Evolutionary conservation across 2,113 vertebrate species (phyloP), one percentile per base, ranked within the genome.

Genomic region (Nerophis lumbriciformis): DNA sequence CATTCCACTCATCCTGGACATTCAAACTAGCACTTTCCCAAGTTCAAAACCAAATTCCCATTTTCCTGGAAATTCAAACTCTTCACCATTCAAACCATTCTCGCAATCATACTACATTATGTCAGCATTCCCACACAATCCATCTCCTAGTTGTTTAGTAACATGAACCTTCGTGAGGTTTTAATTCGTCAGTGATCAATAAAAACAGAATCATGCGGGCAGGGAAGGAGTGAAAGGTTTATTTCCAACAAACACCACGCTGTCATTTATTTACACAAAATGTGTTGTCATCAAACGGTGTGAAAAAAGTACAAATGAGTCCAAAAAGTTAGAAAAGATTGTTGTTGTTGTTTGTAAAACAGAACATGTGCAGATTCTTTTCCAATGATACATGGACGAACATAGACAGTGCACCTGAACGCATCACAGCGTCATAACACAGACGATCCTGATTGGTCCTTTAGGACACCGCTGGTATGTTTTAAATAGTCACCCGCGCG

Each of bases 301-400:
- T 76, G 70, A 64, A 84, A 78, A 78, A 80, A 84, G 68, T 79
- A 77, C 48, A 81, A 84, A 77, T 56, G 21, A 11, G 45, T 54
- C 53, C 39, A 69, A 67, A 74, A 69, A 63, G 47, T 52, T 78
- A 78, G 44, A 83, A 83, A 83, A 7, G 10, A 4, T 38, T 54
- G 65, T 70, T 72, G 62, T 48, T 69, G 4, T 62, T 57, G 19
- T 39, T 58, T 58, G 16, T 58, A 3, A 45, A 45, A 45, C 39
- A 42, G 39, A 42, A 42, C 42, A 45, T 45, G 42, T 45, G 42
- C 42, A 45, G 37, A 28, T 28, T 28, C 28, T 58, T 44, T 59
- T 47, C 8, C 5, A 6, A 39, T 10, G 6, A 14, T 15, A 51
- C 35, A 6, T 9, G 9, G 5, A 61, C 44, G 68, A 48, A 61